These are phyloP conservation scores for Myiotriccus ornatus DNA, from an alignment of 2,797 vertebrate species.

Conservation along the genomic window DNA sequence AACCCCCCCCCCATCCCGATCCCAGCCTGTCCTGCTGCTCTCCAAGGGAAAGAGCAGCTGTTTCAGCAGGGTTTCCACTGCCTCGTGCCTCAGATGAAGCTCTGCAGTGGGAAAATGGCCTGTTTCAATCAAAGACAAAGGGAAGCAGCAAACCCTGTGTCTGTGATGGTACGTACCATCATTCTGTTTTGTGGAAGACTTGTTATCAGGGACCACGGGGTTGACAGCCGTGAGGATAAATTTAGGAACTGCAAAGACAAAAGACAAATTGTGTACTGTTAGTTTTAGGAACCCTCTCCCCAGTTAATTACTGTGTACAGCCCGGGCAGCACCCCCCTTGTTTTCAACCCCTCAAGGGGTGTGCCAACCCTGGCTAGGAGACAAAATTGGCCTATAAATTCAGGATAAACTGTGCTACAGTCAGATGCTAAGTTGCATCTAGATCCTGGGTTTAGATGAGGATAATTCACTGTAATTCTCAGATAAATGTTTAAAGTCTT, in stretches of 20 bases:
- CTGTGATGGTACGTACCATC: slow-evolving; percentile 23
- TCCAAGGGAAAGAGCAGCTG: neutral
- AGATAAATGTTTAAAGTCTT: neutral
- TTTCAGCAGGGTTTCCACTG: neutral
- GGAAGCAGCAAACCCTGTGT: neutral
- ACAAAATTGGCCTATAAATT: neutral
- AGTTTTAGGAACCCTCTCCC: neutral
- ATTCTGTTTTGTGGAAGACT: slow-evolving; percentile 64
- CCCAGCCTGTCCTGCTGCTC: too few relatives aligned
- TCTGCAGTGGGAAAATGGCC: neutral
- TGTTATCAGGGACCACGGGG: slow-evolving; percentile 60
- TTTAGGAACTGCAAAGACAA: slow-evolving; percentile 76
- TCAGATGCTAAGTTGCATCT: neutral
- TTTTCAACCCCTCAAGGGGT: neutral
- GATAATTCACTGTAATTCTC: neutral
- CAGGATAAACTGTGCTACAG: neutral
- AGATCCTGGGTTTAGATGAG: neutral
- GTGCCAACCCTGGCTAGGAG: neutral
- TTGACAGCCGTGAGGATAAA: slow-evolving; percentile 86
- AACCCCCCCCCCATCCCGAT: neutral
- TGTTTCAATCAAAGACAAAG: neutral
- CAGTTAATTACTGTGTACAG: neutral
- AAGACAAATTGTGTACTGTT: neutral
- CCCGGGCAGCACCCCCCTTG: neutral
- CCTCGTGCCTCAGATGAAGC: neutral